These are phyloP conservation scores for Phania funesta DNA, from an alignment of 2,888 invertebrate species.

Conservation along the genomic window DNA sequence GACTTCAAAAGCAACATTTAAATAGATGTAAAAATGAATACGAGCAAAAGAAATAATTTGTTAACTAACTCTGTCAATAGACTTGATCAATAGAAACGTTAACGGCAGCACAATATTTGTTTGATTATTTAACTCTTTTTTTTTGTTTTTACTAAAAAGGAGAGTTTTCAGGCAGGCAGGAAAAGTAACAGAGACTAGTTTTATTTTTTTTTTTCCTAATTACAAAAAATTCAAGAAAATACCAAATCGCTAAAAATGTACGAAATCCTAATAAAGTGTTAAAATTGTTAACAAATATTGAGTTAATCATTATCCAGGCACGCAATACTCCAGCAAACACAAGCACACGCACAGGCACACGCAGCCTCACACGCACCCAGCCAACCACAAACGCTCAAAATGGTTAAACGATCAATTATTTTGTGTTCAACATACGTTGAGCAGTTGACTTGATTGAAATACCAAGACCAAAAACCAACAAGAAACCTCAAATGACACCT, in stretches of 20 bases:
- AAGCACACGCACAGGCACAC: neutral
- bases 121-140: constrained; percentile 35
- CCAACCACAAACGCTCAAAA: constrained; percentile 13
- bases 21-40: neutral
- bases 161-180: constrained; percentile 25
- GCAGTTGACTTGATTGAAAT: constrained; percentile 44
- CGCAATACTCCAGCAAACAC: neutral
- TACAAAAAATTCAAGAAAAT: constrained; percentile 24
- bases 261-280: constrained; percentile 44
- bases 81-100: constrained; percentile 4
- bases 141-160: constrained; percentile 19
- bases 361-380: neutral
- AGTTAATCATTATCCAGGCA: neutral
- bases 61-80: constrained; percentile 50
- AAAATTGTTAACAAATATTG: constrained; percentile 42
- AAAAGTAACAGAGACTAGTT: constrained; percentile 10
- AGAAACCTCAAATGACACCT: constrained; percentile 34
- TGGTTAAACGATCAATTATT: constrained; percentile 45
- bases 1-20: neutral
- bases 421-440: neutral
- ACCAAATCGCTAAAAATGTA: neutral
- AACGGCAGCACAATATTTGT: constrained; percentile 3
- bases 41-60: constrained; percentile 34
- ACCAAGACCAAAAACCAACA: constrained; percentile 11
- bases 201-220: constrained; percentile 12